Percentiles rank a stretch among this genome's conserved stretches.
These are phyloP conservation scores for Ardeotis arabs DNA, from an alignment of 2,113 vertebrate species.

Conservation along the genomic window DNA sequence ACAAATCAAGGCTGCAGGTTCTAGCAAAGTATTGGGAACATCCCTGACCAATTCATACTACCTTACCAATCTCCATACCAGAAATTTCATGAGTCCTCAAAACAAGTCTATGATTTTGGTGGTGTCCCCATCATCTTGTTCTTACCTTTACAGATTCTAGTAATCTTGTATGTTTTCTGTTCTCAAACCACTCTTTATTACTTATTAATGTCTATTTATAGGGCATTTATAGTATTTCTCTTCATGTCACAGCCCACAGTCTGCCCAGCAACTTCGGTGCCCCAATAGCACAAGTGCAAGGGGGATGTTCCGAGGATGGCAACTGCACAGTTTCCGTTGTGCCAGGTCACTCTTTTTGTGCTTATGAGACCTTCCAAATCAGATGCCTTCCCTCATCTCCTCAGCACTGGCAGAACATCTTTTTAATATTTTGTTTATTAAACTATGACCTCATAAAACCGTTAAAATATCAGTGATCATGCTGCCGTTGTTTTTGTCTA, in stretches of 20 bases:
- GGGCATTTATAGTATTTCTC: not conserved
- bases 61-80: not conserved
- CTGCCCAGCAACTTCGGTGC: not conserved
- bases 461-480: not conserved
- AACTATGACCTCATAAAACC: not conserved
- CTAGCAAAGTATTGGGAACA: not conserved
- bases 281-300: not conserved
- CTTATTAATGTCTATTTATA: not conserved
- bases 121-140: accelerated
- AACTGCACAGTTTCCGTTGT: not conserved
- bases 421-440: not conserved
- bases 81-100: not conserved
- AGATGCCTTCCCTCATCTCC: not conserved
- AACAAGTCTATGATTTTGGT: not conserved
- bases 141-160: not conserved
- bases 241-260: not conserved
- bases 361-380: not conserved
- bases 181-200: not conserved
- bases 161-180: not conserved
- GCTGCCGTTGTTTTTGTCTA: not conserved
- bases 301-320: not conserved
- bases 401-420: not conserved
- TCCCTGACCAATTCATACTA: not conserved
- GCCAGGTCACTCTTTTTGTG: not conserved
- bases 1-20: not conserved